These are phyloP conservation scores for Drosophila yooni DNA, from an alignment of 2,888 invertebrate species.

Conservation along the genomic window DNA sequence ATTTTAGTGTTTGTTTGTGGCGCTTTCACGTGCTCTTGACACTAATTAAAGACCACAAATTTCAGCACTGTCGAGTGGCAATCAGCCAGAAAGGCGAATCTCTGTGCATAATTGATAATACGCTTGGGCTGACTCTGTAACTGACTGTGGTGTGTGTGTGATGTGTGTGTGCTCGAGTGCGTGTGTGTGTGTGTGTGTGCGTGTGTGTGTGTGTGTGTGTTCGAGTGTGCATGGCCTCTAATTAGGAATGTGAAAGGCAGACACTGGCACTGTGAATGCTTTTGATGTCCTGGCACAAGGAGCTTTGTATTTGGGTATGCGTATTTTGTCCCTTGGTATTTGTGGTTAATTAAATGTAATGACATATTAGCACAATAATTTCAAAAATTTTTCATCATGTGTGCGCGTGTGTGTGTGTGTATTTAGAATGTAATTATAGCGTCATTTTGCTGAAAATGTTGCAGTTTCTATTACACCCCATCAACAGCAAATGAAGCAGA, in stretches of 20 bases:
- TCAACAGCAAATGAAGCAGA: conserved; percentile 46
- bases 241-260: conserved; percentile 49
- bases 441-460: conserved; percentile 28
- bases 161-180: not conserved
- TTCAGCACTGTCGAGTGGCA: conserved; percentile 39
- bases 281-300: conserved; percentile 62
- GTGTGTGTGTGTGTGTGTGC: not conserved
- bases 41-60: conserved; percentile 56
- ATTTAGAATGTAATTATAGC: conserved; percentile 24
- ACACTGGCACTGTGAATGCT: conserved; percentile 26
- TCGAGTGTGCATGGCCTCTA: conserved; percentile 37
- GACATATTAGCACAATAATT: conserved; percentile 65
- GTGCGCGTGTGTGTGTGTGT: conserved; percentile 1
- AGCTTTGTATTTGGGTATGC: conserved; percentile 10
- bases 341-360: conserved; percentile 79
- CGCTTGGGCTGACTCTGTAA: conserved; percentile 11
- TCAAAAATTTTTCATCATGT: conserved; percentile 36
- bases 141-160: not conserved
- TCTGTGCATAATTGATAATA: conserved; percentile 72
- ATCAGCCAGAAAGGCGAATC: conserved; percentile 41
- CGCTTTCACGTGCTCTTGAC: conserved; percentile 33
- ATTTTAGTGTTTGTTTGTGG: conserved; percentile 34
- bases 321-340: conserved; percentile 30
- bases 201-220: not conserved
- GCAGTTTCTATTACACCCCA: conserved; percentile 12